Base-by-base conservation (phyloP, 2,797 vertebrate genomes). In the Orestias chungarensis region DNA sequence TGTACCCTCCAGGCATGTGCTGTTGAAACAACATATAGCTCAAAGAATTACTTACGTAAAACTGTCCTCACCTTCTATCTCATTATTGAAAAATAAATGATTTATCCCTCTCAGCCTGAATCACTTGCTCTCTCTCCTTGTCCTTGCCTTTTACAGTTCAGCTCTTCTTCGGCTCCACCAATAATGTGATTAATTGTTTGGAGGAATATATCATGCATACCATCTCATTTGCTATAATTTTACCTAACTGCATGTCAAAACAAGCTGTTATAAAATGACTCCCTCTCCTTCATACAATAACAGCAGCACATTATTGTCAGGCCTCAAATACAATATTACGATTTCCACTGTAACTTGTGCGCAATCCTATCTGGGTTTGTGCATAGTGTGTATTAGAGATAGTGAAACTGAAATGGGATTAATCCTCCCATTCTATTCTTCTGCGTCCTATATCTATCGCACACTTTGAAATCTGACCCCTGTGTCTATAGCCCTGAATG, bases 381-480 rank as follows among this genome's bases (percentile, higher is more conserved):
- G 38, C 54, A 29, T 49, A 29, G 20, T 74, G 75, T 70, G 62
- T 79, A 46, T 50, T 67, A 69, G 73, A 78, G 74, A 52, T 40
- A 70, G 79, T 47, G 64, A 59, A 47, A 50, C 71, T 82, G 72
- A 80, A 83, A 79, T 80, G 73, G 76, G 68, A 80, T 73, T 49
- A 69, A 79, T 85, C 84, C 82, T 67, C 57, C 68, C 35, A 73
- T 78, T 42, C 74, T 86, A 61, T 44, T 83, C 74, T 70, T 67
- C 69, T 81, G 75, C 76, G 61, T 71, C 78, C 73, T 69, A 70
- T 90, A 81, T 89, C 80, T 87, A 72, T 62, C 46, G 77, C 88
- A 64, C 81, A 83, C 86, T 85, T 90, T 88, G 94, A 93, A 94
- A 93, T 86, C 79, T 73, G 88, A 94, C 83, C 90, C 87, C 78